These are phyloP conservation scores for Macrophya alboannulata DNA, from an alignment of 2,888 invertebrate species.

Conservation along the genomic window DNA sequence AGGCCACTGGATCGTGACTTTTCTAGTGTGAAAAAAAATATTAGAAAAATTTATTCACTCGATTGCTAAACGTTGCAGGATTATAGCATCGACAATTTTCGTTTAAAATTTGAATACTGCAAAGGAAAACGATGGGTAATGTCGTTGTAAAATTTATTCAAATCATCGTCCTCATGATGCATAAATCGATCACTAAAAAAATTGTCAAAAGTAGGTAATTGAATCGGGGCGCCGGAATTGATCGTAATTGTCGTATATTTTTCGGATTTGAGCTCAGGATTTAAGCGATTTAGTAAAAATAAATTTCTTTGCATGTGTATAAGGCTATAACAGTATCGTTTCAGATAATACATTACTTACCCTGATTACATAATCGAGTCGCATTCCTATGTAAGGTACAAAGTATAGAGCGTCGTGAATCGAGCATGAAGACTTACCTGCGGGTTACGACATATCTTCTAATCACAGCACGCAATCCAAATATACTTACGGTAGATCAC, in stretches of 20 bases:
- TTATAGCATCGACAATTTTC: background rate
- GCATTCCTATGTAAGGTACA: background rate
- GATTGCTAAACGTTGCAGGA: background rate
- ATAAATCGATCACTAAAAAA: background rate
- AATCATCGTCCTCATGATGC: background rate
- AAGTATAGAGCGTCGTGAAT: constrained; percentile 10
- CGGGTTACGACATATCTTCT: constrained; percentile 21
- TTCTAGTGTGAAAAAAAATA: background rate
- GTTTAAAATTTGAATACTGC: too few species aligned
- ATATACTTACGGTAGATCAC: background rate
- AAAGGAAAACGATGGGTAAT: background rate
- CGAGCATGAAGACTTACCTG: constrained; percentile 8
- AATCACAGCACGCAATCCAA: constrained; percentile 17
- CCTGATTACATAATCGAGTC: constrained; percentile 27
- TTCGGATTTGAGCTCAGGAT: background rate
- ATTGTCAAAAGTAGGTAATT: background rate
- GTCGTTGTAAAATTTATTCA: background rate
- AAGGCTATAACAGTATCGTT: background rate
- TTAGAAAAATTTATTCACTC: background rate
- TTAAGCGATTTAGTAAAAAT: background rate
- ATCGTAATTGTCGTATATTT: background rate
- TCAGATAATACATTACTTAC: background rate
- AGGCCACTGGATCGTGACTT: background rate
- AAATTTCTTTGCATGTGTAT: background rate
- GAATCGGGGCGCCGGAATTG: background rate